Percentiles rank a stretch among this genome's conserved stretches.
These are phyloP conservation scores for Macrostomum lignano DNA, from an alignment of 1,140 invertebrate genomes.

Conservation along the genomic window DNA sequence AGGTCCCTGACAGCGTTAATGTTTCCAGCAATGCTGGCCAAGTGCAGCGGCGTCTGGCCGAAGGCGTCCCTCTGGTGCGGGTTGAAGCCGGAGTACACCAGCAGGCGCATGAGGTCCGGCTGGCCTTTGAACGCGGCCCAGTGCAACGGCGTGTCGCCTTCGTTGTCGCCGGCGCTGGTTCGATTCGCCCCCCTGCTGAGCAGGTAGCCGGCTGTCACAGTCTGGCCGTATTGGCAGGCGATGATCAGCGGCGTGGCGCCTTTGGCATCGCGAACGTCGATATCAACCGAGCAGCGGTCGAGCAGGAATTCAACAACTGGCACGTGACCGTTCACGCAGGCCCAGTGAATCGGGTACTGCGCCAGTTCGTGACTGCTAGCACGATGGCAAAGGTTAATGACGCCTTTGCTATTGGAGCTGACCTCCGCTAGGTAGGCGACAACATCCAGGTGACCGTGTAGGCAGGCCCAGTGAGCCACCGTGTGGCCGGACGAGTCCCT, in stretches of 20 bases:
- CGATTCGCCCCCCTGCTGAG: slow-evolving; percentile 56
- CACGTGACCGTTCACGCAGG: slow-evolving; percentile 52
- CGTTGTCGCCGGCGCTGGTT: slow-evolving; percentile 54
- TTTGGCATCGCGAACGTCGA: slow-evolving; percentile 62
- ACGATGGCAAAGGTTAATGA: slow-evolving; percentile 48
- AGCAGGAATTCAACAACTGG: slow-evolving; percentile 19
- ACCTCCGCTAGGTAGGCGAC: no score
- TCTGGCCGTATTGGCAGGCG: slow-evolving; percentile 63
- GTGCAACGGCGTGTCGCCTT: slow-evolving; percentile 61
- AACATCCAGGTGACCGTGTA: no score
- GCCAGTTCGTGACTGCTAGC: slow-evolving; percentile 57
- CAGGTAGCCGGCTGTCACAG: slow-evolving; percentile 54
- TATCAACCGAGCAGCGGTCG: slow-evolving; percentile 47
- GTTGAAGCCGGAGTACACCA: slow-evolving; percentile 60
- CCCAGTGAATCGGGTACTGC: slow-evolving; percentile 64
- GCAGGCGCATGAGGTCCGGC: slow-evolving; percentile 48
- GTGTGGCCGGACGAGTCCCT: no score
- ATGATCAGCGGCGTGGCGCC: slow-evolving; percentile 61
- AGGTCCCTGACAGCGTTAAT: slow-evolving; percentile 37
- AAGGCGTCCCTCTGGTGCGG: slow-evolving; percentile 56
- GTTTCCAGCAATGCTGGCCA: slow-evolving; percentile 63
- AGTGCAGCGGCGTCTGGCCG: no score
- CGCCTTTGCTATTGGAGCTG: no score
- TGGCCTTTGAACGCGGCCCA: slow-evolving; percentile 76
- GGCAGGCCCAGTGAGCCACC: no score